Evolutionary conservation across 2,888 invertebrate species (phyloP), one percentile per base, ranked within the genome.

Genomic region (Drosophila prostipennis): DNA sequence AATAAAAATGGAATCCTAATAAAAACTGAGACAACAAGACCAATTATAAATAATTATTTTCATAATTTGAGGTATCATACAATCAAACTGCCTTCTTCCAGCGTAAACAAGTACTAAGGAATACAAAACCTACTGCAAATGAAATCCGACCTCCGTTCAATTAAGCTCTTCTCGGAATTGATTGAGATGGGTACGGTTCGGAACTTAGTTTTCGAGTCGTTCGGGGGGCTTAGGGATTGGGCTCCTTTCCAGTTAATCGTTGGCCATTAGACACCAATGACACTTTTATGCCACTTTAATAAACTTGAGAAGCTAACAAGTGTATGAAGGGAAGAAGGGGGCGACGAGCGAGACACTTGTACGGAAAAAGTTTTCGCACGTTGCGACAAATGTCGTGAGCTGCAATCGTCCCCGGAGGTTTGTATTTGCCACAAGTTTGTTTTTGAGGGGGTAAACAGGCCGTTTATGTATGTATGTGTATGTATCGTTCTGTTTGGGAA

Each of bases 241-340:
- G 32, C 57, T 87, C 78, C 72, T 73, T 43, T 65, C 26, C 73
- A 79, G 75, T 82, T 86, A 88, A 88, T 86, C 82, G 81, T 69
- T 63, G 52, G 55, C 73, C 87, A 88, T 89, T 89, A 89, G 78
- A 73, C 75, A 79, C 74, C 80, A 84, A 89, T 77, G 89, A 80
- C 88, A 89, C 83, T 89, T 89, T 89, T 89, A 89, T 83, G 89
- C 79, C 81, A 81, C 85, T 87, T 87, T 87, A 88, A 89, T 89
- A 89, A 88, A 89, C 88, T 89, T 77, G 71, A 78, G 80, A 39
- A 48, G 60, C 61, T 48, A 58, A 61, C 61, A 61, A 61, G 61
- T 48, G 46, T 48, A 48, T 26, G 56, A 29, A 19, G 19, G 19
- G 29, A 29, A 29, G 19, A 6, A 32, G 34, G 11, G 19, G 51